phyloP scores from a whole-genome alignment of 2,797 vertebrate species.

The Girardinus metallicus region DNA sequence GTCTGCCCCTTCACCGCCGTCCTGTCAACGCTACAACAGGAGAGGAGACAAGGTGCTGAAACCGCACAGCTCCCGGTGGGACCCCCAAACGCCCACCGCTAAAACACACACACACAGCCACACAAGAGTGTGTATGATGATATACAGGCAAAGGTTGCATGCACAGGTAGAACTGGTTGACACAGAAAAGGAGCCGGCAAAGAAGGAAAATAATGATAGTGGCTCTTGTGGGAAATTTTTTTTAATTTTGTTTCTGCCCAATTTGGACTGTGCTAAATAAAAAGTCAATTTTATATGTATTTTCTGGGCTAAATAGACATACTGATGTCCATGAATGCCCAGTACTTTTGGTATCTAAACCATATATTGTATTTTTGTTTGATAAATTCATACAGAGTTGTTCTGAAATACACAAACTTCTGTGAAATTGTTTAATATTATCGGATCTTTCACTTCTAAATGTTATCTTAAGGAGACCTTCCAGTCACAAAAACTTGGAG shows the following conservation, averaged over 20 bases:
- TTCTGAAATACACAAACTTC: neutral
- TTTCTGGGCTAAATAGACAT: neutral
- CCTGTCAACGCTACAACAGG: slow-evolving; percentile 78
- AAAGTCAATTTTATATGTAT: neutral
- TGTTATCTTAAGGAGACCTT: too few species aligned
- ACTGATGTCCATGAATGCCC: too few species aligned
- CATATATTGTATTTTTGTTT: too few species aligned
- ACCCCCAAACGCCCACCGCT: slow-evolving; percentile 34
- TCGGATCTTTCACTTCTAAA: too few species aligned
- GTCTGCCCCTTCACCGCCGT: slow-evolving; percentile 44
- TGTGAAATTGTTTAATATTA: neutral
- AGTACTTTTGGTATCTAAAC: too few species aligned
- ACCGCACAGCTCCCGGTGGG: slow-evolving; percentile 64
- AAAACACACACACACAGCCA: slow-evolving; percentile 18
- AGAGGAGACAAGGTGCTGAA: slow-evolving; percentile 81
- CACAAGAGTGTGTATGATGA: neutral
- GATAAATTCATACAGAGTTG: too few species aligned
- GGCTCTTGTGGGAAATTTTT: neutral
- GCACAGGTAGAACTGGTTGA: neutral
- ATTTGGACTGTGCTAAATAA: neutral
- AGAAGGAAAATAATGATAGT: neutral
- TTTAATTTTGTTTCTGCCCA: neutral
- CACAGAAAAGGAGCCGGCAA: neutral
- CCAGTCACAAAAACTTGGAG: too few species aligned
- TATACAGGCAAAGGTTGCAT: neutral